Conservation (phyloP, 2,113 vertebrate species). For the Laterallus jamaicensis region DNA sequence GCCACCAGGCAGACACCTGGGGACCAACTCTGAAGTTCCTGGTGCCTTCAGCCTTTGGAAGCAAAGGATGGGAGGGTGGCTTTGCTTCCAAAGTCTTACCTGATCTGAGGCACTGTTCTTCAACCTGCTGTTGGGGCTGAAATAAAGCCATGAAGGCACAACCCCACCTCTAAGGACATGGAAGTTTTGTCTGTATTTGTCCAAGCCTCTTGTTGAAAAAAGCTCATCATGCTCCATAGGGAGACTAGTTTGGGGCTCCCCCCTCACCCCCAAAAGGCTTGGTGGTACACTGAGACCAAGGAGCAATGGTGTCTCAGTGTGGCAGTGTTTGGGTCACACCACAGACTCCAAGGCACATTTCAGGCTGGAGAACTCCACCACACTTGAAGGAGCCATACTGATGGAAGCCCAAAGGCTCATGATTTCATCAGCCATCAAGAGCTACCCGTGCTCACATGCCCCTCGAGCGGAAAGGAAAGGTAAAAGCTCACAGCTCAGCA, state of each 20-base stretch:
- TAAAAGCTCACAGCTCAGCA: not conserved
- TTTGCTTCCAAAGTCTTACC: not conserved
- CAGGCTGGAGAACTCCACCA: not conserved
- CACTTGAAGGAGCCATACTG: not conserved
- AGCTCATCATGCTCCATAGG: fast-evolving
- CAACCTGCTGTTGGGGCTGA: not conserved
- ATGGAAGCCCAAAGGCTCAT: not conserved
- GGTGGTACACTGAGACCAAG: not conserved
- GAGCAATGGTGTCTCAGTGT: not conserved
- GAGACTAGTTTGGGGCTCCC: not conserved
- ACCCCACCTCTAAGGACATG: not conserved
- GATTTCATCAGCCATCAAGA: not conserved
- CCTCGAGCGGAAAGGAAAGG: not conserved
- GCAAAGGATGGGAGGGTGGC: not conserved
- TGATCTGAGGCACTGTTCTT: not conserved
- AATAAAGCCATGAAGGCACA: not conserved
- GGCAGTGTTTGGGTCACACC: not conserved
- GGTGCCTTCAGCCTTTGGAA: not conserved
- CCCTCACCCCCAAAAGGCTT: not conserved
- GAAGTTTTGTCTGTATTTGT: not conserved
- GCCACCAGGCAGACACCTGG: fast-evolving
- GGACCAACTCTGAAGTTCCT: not conserved
- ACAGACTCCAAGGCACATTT: not conserved
- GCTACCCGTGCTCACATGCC: not conserved
- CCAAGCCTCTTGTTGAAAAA: not conserved